Percentiles rank a stretch among this genome's conserved stretches.
Conservation (phyloP, 2,113 vertebrate genomes). For the Tyto alba region DNA sequence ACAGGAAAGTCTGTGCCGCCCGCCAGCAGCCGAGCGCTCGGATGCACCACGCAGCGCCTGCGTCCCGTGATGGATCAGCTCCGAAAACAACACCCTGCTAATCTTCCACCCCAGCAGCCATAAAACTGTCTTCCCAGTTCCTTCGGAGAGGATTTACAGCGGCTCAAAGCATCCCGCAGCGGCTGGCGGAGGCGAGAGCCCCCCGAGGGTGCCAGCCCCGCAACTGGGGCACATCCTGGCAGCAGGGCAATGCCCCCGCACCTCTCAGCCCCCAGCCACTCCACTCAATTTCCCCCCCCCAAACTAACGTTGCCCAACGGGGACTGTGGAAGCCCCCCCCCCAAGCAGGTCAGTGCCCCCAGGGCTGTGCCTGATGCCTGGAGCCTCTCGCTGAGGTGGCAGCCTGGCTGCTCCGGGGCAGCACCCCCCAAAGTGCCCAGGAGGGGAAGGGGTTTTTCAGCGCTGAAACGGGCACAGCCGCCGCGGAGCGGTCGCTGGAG, state of each 20-base stretch:
- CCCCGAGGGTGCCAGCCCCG: accelerated
- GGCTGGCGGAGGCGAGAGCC: not conserved
- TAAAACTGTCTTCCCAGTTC: conserved; percentile 35
- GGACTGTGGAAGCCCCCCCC: not conserved
- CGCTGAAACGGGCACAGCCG: accelerated
- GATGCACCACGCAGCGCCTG: not conserved
- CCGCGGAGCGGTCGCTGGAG: accelerated
- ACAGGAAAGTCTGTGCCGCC: not conserved
- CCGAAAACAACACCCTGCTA: conserved; percentile 16
- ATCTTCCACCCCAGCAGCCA: conserved; percentile 18
- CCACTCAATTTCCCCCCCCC: too few species aligned
- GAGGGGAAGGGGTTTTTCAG: not conserved
- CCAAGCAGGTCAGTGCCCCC: too few species aligned
- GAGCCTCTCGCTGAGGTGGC: not conserved
- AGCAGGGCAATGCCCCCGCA: accelerated
- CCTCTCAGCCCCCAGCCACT: not conserved
- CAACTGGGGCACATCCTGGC: not conserved
- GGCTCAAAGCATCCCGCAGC: not conserved
- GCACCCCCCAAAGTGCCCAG: not conserved
- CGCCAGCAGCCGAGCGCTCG: not conserved
- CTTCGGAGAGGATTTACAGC: conserved; percentile 25
- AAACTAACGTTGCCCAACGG: accelerated
- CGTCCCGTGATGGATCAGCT: conserved; percentile 1
- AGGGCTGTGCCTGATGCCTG: not conserved
- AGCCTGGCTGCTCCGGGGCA: accelerated